A percentile compares a stretch with the other conserved stretches of the same genome.
Conservation (phyloP, 2,113 vertebrate species). For the Eudorcas thomsonii region DNA sequence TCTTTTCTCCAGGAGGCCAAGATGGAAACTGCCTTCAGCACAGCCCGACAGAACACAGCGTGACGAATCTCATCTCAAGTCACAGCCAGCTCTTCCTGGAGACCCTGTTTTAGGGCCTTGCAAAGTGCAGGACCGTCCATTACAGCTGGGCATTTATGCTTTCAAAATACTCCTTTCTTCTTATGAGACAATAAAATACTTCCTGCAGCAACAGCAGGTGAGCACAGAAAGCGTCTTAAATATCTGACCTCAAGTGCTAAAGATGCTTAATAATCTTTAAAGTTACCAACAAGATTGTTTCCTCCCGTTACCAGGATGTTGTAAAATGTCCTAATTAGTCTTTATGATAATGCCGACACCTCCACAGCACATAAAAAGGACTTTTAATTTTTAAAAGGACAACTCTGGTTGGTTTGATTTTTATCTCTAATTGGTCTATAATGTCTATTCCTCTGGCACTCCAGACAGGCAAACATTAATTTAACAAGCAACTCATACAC, state of each 20-base stretch:
- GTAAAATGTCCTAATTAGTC: constrained; percentile 85
- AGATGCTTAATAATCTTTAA: constrained; percentile 82
- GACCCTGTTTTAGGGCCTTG: constrained; percentile 63
- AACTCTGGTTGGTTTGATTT: constrained; percentile 81
- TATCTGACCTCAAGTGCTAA: constrained; percentile 77
- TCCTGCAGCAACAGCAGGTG: constrained; percentile 80
- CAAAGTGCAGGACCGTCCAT: constrained; percentile 57
- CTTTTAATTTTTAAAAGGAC: constrained; percentile 83
- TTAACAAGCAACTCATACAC: constrained; percentile 77
- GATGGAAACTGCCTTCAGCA: neutral
- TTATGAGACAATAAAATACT: constrained; percentile 81
- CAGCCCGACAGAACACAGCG: neutral
- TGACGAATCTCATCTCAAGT: constrained; percentile 9
- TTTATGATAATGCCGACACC: constrained; percentile 81
- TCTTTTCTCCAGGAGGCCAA: constrained; percentile 46
- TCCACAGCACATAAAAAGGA: constrained; percentile 82
- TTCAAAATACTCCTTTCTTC: constrained; percentile 76
- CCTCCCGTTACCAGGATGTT: constrained; percentile 77
- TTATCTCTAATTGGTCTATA: constrained; percentile 83
- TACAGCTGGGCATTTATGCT: constrained; percentile 68
- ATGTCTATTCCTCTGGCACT: constrained; percentile 72
- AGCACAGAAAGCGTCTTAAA: constrained; percentile 80
- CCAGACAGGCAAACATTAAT: constrained; percentile 78
- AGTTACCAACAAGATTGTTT: constrained; percentile 77
- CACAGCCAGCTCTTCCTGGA: constrained; percentile 54